Percentiles rank a stretch among this genome's conserved stretches.
Evolutionary conservation across 2,888 invertebrate genomes (phyloP).

Genomic region (Schizotus pectinicornis): DNA sequence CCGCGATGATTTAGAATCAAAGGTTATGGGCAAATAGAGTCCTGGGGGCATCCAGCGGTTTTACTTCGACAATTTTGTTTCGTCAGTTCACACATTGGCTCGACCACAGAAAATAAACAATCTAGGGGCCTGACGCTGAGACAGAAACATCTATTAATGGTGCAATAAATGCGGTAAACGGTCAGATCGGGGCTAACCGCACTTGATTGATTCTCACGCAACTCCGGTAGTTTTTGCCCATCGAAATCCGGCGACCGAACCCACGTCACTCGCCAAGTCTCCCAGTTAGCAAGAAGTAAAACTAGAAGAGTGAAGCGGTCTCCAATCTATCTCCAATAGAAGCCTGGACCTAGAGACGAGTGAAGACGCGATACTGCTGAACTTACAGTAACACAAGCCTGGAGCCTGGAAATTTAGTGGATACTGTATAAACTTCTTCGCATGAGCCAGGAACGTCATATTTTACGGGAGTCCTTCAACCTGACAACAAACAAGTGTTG

Average conservation of each 20-base stretch:
- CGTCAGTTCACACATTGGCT: slow-evolving; percentile 5
- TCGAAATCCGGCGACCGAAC: neutral
- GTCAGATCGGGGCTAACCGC: slow-evolving; percentile 40
- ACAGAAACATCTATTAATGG: slow-evolving; percentile 16
- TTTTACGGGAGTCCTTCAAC: no score
- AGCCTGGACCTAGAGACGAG: no score
- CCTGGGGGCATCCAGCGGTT: slow-evolving; percentile 4
- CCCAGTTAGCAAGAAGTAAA: no score
- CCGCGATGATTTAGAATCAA: slow-evolving; percentile 14
- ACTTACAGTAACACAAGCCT: no score
- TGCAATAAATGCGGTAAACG: slow-evolving; percentile 34
- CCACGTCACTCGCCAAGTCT: no score
- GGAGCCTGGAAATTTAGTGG: no score
- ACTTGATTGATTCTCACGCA: slow-evolving; percentile 41
- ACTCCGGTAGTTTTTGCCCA: slow-evolving; percentile 16
- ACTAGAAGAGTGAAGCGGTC: no score
- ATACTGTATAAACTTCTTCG: no score
- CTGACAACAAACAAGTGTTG: no score
- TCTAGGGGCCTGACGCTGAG: neutral
- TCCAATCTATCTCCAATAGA: no score
- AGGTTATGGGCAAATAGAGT: neutral
- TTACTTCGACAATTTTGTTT: slow-evolving; percentile 1
- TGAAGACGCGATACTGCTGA: no score
- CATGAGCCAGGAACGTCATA: no score
- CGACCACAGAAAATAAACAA: slow-evolving; percentile 17